Conservation (phyloP, 2,113 vertebrate species). For the Macroglossus sobrinus region DNA sequence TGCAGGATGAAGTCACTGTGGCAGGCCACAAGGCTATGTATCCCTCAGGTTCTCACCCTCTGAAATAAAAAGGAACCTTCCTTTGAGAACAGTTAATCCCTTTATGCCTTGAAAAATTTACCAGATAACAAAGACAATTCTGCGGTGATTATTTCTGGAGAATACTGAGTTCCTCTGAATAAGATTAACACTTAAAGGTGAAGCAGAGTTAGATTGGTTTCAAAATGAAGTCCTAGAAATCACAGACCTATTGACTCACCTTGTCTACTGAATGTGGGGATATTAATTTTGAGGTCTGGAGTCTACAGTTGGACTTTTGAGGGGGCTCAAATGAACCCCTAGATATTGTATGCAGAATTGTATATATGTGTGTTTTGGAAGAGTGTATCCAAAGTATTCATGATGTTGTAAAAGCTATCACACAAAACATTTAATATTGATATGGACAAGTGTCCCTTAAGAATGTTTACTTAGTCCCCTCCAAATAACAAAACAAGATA, state of each 20-base stretch:
- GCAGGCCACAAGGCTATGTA: not conserved
- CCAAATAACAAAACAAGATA: not conserved
- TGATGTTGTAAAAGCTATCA: not conserved
- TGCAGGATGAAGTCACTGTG: not conserved
- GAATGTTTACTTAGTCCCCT: not conserved
- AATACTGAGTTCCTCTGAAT: not conserved
- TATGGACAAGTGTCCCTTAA: not conserved
- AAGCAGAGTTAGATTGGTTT: not conserved
- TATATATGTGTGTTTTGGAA: not conserved
- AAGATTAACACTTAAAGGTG: not conserved
- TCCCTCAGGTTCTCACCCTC: slow-evolving; percentile 20
- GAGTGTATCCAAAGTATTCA: not conserved
- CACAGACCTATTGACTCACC: not conserved
- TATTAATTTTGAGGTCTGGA: not conserved
- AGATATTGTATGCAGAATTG: not conserved
- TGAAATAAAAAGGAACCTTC: slow-evolving; percentile 25
- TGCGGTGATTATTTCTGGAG: not conserved
- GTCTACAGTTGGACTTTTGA: not conserved
- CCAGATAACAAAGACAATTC: not conserved
- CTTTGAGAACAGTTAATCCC: not conserved
- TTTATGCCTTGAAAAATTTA: slow-evolving; percentile 20
- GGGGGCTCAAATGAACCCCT: not conserved
- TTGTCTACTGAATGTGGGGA: not conserved
- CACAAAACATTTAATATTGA: not conserved
- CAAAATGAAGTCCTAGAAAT: not conserved